These are phyloP conservation scores for Hypolimnas misippus DNA, from an alignment of 2,888 invertebrate genomes.

Conservation along the genomic window DNA sequence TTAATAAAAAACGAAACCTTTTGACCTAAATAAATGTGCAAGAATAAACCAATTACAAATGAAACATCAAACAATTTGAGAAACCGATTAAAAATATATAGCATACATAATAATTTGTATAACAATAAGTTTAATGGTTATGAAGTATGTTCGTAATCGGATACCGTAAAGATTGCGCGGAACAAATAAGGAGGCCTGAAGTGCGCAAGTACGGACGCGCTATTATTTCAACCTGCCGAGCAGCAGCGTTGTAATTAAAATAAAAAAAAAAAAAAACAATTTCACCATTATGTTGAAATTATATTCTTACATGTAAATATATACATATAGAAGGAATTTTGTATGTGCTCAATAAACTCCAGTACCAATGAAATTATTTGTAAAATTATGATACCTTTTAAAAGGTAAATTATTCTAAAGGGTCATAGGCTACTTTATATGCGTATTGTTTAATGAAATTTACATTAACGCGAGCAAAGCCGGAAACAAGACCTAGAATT, in stretches of 20 bases:
- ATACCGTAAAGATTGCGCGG: conserved; percentile 31
- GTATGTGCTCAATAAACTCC: too few species aligned
- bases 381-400: too few species aligned
- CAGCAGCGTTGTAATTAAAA: conserved; percentile 33
- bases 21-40: background rate
- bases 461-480: too few species aligned
- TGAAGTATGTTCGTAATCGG: conserved; percentile 24
- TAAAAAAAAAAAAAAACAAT: conserved; percentile 21
- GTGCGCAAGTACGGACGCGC: conserved; percentile 30
- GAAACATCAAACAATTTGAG: background rate
- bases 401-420: too few species aligned
- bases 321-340: too few species aligned
- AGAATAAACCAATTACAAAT: background rate
- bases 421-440: too few species aligned
- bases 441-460: too few species aligned
- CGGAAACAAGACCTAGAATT: too few species aligned
- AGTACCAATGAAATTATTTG: too few species aligned
- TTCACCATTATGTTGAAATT: background rate
- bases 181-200: conserved; percentile 33
- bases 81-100: background rate
- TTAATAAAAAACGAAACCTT: background rate
- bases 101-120: background rate
- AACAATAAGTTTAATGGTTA: background rate
- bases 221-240: conserved; percentile 26
- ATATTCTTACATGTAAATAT: background rate